These are phyloP conservation scores for Micrasema longulum DNA, from an alignment of 1,140 invertebrate species.

Conservation along the genomic window DNA sequence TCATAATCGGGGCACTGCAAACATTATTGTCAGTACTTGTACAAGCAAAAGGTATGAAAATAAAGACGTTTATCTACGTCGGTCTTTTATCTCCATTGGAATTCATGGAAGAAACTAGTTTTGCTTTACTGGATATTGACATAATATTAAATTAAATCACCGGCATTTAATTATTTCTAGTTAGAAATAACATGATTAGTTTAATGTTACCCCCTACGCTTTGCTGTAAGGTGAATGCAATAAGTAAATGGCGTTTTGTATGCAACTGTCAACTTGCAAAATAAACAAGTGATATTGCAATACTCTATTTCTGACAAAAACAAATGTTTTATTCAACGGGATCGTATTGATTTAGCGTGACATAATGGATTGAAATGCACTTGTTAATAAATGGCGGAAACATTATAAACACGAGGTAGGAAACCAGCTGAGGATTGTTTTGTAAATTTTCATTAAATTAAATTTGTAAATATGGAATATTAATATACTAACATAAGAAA, in stretches of 20 bases:
- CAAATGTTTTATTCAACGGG: slow-evolving; percentile 39
- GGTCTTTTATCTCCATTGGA: no score
- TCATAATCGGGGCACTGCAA: no score
- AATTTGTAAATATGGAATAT: no score
- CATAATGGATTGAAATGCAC: slow-evolving; percentile 42
- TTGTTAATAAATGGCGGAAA: slow-evolving; percentile 43
- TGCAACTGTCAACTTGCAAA: slow-evolving; percentile 21
- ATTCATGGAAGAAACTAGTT: no score
- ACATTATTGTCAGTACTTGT: no score
- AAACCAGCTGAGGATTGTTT: slow-evolving; percentile 5
- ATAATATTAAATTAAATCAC: no score
- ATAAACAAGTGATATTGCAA: slow-evolving; percentile 36
- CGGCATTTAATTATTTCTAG: no score
- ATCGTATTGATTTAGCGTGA: slow-evolving; percentile 42
- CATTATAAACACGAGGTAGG: neutral
- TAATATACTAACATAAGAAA: no score
- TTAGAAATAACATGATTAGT: slow-evolving; percentile 5
- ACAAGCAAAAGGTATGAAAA: no score
- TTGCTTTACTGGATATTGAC: no score
- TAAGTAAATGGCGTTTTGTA: slow-evolving; percentile 8
- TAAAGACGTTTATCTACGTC: no score
- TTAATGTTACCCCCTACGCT: slow-evolving; percentile 19
- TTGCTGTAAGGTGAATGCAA: slow-evolving; percentile 16
- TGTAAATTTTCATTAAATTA: slow-evolving; percentile 1
- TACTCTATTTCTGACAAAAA: slow-evolving; percentile 41